These are phyloP conservation scores for Corydoras maculifer DNA, from an alignment of 2,113 vertebrate genomes.

Conservation along the genomic window DNA sequence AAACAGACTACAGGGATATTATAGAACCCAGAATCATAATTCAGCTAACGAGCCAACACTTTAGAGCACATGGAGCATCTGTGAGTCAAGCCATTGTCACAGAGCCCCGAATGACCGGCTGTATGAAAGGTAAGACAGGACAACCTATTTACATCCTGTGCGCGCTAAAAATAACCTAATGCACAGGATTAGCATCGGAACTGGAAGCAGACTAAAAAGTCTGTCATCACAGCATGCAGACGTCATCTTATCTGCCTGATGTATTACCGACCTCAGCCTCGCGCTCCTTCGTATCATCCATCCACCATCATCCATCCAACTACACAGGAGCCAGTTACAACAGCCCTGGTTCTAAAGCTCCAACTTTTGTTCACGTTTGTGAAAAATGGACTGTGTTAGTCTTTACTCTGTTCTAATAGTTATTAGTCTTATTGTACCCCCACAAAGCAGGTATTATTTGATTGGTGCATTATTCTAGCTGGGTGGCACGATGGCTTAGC, in stretches of 20 bases:
- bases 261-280: constrained; percentile 56
- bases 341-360: constrained; percentile 33
- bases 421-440: no score
- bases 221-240: constrained; percentile 65
- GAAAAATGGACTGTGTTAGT: background rate
- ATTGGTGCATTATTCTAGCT: no score
- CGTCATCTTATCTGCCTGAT: constrained; percentile 61
- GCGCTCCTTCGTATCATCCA: constrained; percentile 63
- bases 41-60: constrained; percentile 4
- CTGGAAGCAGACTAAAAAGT: constrained; percentile 59
- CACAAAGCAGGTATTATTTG: no score
- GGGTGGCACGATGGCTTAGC: no score
- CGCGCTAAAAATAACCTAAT: constrained; percentile 70
- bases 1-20: no score
- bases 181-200: constrained; percentile 64
- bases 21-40: background rate
- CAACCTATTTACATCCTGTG: constrained; percentile 68
- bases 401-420: no score
- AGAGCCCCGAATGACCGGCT: constrained; percentile 61
- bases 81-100: background rate
- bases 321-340: constrained; percentile 48
- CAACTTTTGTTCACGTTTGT: constrained; percentile 43
- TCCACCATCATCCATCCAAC: constrained; percentile 38
- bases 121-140: constrained; percentile 69
- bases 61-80: background rate